Evolutionary conservation across 1,140 invertebrate genomes (phyloP), one percentile per base, ranked within the genome.

Genomic region (Trialeurodes vaporariorum): DNA sequence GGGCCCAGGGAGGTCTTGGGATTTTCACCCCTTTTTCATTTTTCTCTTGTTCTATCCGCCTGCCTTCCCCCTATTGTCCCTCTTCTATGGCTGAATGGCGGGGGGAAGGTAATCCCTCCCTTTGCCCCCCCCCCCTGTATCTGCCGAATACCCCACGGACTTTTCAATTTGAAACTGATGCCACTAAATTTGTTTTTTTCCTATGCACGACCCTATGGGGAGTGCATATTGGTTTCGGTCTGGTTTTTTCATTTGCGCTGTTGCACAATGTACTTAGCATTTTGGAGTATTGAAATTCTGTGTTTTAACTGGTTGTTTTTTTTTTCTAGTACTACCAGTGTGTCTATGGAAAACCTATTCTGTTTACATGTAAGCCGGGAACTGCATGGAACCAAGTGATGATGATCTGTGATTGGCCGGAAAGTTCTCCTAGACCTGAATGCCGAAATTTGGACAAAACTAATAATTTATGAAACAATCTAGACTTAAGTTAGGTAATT

Each of bases 321-420:
- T 70, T 70, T 75, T 82, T 78, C 25, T 77, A 92, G 90, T 93
- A 91, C 72, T 92, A 88, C 78, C 83, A 87, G 64, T 93, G 91
- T 73, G 86, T 88, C 5, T 85, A 91, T 74, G 88, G 87, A 24
- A 85, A 86, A 73, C 83, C 85, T 5, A 77, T 86, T n/a, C 82
- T 85, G 72, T 90, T 89, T 73, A 79, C 81, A 23, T 92, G 90
- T 73, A 83, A 84, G 69, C 79, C 83, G 1, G 87, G 87, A 25
- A 87, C 88, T 0, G 83, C 89, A n/a, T 93, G 88, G 80, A 87
- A 92, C 71, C 81, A 81, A 0, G 75, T 80, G 21, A 81, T 80
- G 27, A 83, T 83, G 67, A 83, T 89, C 22, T 92, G 91, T 75
- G 89, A 91, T 77, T 92, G 90, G 90, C 87, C 89, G 2, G 81